These are phyloP conservation scores for Drosophila gaucha DNA, from an alignment of 2,888 invertebrate species.

Conservation along the genomic window DNA sequence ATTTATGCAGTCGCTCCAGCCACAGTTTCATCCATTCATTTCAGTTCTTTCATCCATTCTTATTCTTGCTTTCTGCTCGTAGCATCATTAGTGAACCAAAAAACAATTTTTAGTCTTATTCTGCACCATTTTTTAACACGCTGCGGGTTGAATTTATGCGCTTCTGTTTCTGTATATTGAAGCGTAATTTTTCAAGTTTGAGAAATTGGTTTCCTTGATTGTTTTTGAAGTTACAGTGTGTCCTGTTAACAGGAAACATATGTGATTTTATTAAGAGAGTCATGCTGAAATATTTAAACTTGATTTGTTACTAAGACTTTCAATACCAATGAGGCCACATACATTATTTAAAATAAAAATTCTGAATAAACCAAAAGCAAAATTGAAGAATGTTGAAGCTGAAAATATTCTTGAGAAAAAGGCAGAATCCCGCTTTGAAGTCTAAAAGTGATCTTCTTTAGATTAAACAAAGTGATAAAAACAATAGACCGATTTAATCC, in stretches of 20 bases:
- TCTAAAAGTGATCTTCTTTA: too few species aligned
- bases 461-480: too few species aligned
- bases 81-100: slow-evolving; percentile 59
- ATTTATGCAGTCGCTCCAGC: slow-evolving; percentile 40
- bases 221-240: slow-evolving; percentile 35
- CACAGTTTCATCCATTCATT: slow-evolving; percentile 15
- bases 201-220: slow-evolving; percentile 70
- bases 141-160: slow-evolving; percentile 63
- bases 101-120: slow-evolving; percentile 41
- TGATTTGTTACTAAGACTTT: too few species aligned
- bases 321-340: too few species aligned
- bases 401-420: too few species aligned
- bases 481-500: too few species aligned
- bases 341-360: too few species aligned
- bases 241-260: background rate
- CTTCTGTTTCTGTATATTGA: slow-evolving; percentile 63
- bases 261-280: too few species aligned
- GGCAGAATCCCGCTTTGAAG: too few species aligned
- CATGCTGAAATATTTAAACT: too few species aligned
- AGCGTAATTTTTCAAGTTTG: slow-evolving; percentile 55
- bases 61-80: background rate
- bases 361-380: too few species aligned
- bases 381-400: too few species aligned
- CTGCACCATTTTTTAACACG: slow-evolving; percentile 33
- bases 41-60: slow-evolving; percentile 23